Percentiles rank a stretch among this genome's conserved stretches.
phyloP scores from a whole-genome alignment of 1,140 invertebrate species.

The Solenopsis fugax region DNA sequence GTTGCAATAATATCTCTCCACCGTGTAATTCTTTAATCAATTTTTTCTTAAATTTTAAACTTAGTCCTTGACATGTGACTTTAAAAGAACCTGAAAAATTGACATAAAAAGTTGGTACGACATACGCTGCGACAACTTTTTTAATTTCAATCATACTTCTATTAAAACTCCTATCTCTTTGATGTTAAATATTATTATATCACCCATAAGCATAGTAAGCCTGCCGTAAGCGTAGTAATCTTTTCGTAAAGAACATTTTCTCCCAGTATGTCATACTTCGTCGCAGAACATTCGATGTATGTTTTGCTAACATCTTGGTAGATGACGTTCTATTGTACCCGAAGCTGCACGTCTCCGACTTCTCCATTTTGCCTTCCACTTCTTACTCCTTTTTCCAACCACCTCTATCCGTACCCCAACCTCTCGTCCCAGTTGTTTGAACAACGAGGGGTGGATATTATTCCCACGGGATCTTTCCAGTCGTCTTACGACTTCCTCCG shows the following conservation, averaged over 20 bases:
- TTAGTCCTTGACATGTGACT: not conserved
- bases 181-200: conserved; percentile 1
- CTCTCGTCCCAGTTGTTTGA: conserved; percentile 67
- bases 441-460: conserved; percentile 73
- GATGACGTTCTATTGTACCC: conserved; percentile 52
- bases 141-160: not conserved
- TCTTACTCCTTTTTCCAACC: conserved; percentile 45
- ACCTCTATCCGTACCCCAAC: not conserved
- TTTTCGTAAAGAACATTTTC: conserved; percentile 28
- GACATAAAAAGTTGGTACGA: not conserved
- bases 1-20: not conserved
- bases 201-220: no score
- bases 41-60: not conserved
- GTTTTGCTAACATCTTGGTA: conserved; percentile 56
- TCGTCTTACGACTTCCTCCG: conserved; percentile 46
- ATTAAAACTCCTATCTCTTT: not conserved
- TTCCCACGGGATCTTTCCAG: conserved; percentile 66
- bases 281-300: conserved; percentile 55
- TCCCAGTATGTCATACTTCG: conserved; percentile 24
- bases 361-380: conserved; percentile 47
- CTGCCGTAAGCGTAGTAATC: not conserved
- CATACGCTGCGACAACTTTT: not conserved
- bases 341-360: conserved; percentile 37
- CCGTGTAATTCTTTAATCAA: not conserved
- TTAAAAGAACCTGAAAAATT: not conserved